These are phyloP conservation scores for Dermatophagoides farinae DNA, from an alignment of 1,140 invertebrate species.

Conservation along the genomic window DNA sequence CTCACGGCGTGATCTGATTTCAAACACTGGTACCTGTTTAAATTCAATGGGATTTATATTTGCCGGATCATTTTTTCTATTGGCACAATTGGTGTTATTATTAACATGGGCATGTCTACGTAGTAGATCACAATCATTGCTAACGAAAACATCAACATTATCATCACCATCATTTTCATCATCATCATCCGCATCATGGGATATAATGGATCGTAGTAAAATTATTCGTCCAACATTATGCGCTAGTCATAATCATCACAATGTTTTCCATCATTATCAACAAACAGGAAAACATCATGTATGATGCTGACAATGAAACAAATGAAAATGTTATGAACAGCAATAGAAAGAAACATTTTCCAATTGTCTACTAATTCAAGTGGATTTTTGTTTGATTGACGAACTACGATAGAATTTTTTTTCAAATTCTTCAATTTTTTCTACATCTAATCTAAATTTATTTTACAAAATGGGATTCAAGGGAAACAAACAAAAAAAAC, in stretches of 20 bases:
- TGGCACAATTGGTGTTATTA: constrained; percentile 26
- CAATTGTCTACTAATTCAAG: no score
- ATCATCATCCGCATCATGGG: no score
- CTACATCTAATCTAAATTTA: no score
- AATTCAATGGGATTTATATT: constrained; percentile 24
- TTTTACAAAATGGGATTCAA: no score
- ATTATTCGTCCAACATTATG: constrained; percentile 3
- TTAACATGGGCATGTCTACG: constrained; percentile 27
- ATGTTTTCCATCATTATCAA: not conserved
- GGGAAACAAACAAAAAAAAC: no score
- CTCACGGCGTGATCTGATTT: not conserved
- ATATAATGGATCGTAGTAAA: not conserved
- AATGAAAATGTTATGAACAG: no score
- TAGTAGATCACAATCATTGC: constrained; percentile 15
- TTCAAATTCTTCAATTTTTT: no score
- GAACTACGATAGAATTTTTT: no score
- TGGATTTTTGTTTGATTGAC: no score
- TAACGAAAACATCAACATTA: not conserved
- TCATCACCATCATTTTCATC: not conserved
- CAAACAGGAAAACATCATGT: not conserved
- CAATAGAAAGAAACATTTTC: no score
- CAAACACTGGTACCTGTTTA: constrained; percentile 18
- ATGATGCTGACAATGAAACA: no score
- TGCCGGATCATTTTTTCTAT: constrained; percentile 25
- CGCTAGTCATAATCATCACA: not conserved